Percentiles rank a stretch among this genome's conserved stretches.
These are phyloP conservation scores for Sebastes goodei DNA, from an alignment of 2,797 vertebrate genomes.

Conservation along the genomic window DNA sequence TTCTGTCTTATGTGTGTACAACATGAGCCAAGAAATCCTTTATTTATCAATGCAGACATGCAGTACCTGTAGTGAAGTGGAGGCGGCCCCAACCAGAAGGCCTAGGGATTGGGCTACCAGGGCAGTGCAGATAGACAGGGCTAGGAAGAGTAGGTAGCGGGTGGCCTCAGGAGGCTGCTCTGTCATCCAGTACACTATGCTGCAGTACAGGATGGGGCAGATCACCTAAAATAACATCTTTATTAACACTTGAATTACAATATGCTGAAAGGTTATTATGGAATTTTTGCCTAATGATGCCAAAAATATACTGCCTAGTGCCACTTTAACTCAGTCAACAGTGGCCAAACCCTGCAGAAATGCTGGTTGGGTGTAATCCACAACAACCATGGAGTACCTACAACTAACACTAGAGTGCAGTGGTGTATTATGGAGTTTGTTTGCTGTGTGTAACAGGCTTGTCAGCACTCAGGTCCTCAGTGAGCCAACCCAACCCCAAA, in stretches of 20 bases:
- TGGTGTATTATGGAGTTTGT: not conserved
- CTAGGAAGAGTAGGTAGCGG: conserved; percentile 93
- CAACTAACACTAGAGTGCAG: conserved; percentile 1
- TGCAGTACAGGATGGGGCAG: conserved; percentile 95
- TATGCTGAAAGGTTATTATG: too few species aligned
- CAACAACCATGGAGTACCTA: not conserved
- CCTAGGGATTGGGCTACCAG: conserved; percentile 97
- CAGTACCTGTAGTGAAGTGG: conserved; percentile 91
- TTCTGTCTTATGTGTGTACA: not conserved
- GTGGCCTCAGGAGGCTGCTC: conserved; percentile 92
- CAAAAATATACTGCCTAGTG: too few species aligned
- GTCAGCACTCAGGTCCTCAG: not conserved
- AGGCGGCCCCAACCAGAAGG: conserved; percentile 95
- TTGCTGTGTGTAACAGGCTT: not conserved
- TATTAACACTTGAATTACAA: not conserved
- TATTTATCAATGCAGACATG: not conserved
- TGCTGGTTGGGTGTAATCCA: not conserved
- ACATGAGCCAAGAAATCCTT: not conserved
- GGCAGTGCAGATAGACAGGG: conserved; percentile 90
- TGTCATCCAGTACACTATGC: conserved; percentile 99
- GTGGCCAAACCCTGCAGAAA: not conserved
- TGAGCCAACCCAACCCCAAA: not conserved
- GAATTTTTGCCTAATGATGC: too few species aligned
- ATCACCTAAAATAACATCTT: conserved; percentile 82
- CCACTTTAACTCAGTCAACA: too few species aligned